phyloP scores from a whole-genome alignment of 2,113 vertebrate genomes.

The Seriola dumerili region DNA sequence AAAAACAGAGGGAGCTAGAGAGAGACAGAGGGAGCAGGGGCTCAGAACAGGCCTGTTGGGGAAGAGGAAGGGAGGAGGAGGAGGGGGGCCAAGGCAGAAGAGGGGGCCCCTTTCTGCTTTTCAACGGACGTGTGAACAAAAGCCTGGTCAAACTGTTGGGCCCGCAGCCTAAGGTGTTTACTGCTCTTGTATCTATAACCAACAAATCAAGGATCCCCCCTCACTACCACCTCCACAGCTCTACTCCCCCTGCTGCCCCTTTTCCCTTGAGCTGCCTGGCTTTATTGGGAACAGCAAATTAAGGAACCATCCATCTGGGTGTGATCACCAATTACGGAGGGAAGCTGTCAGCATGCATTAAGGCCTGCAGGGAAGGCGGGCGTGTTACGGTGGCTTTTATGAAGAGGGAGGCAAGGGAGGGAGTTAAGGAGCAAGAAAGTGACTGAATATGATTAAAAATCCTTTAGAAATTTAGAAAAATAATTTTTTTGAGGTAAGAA shows the following conservation, averaged over 20 bases:
- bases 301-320: conserved; percentile 87
- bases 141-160: conserved; percentile 82
- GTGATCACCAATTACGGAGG: conserved; percentile 88
- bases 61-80: conserved; percentile 32
- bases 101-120: conserved; percentile 65
- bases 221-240: conserved; percentile 19
- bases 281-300: conserved; percentile 87
- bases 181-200: conserved; percentile 87
- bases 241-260: conserved; percentile 51
- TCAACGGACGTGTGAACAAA: conserved; percentile 87
- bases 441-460: conserved; percentile 40
- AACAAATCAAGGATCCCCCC: conserved; percentile 78
- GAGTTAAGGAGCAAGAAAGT: conserved; percentile 46
- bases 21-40: conserved; percentile 47
- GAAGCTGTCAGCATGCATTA: conserved; percentile 88
- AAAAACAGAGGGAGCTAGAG: conserved; percentile 59
- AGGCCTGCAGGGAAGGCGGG: conserved; percentile 81
- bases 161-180: conserved; percentile 82
- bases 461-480: neutral
- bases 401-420: conserved; percentile 44
- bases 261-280: conserved; percentile 77
- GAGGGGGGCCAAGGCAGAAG: neutral
- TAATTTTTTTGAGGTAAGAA: neutral
- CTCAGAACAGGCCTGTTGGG: conserved; percentile 42
- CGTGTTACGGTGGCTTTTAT: conserved; percentile 77